Evolutionary conservation across 2,797 vertebrate species (phyloP), one percentile per base, ranked within the genome.

Genomic region (Falco novaeseelandiae): DNA sequence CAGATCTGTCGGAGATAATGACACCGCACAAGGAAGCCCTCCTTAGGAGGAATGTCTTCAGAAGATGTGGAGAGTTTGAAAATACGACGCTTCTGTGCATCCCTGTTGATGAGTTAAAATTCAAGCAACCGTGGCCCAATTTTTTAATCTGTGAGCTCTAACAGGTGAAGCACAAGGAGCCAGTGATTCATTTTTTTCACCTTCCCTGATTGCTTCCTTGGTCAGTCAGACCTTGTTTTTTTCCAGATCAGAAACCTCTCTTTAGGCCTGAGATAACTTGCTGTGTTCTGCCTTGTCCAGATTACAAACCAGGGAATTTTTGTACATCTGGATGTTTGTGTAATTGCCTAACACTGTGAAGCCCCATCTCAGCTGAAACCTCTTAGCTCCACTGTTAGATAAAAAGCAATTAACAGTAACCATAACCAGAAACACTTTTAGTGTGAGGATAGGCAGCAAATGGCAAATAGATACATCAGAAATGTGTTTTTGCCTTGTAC

Each of bases 371-470:
- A 83, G 88, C 52, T 83, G 90, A 92, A 95, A 76, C 81, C 83
- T 92, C 90, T 86, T 84, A 86, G 81, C 92, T 92, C 59, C 76
- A 34, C 74, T 77, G 36, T 63, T 88, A 93, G 93, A 92, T 58
- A 89, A 96, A 96, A 94, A 81, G 89, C 95, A 95, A 96, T 97
- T 96, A 96, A 95, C 94, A 95, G 84, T 54, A 95, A 86, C 91
- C 57, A 93, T 95, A 96, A 96, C 91, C 92, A 95, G 96, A 95
- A 96, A 85, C 89, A 67, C 87, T 95, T 94, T 52, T 40, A 89
- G 84, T 1, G 30, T 42, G 91, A 96, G 87, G 78, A 91, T 71
- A 76, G 52, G 78, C 92, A 96, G 78, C 82, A 87, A 96, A 94
- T 27, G 34, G 96, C 71, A 89, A 91, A 89, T 48, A 91, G 79